These are phyloP conservation scores for Neomorphus geoffroyi DNA, from an alignment of 2,797 vertebrate species.

Conservation along the genomic window DNA sequence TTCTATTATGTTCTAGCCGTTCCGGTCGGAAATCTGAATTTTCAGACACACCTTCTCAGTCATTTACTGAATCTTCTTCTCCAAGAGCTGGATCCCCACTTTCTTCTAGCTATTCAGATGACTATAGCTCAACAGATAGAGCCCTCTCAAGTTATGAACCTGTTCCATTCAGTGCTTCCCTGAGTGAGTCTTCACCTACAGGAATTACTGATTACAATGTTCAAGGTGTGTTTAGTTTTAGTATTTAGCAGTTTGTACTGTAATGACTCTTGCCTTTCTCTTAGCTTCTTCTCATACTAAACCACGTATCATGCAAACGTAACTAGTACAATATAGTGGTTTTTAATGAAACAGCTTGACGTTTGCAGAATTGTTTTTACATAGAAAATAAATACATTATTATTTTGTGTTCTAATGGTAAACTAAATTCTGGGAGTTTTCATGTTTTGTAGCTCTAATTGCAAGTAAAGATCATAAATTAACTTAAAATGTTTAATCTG, in stretches of 20 bases:
- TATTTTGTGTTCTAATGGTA: neutral
- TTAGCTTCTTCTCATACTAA: neutral
- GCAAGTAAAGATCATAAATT: neutral
- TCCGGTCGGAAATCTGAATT: slow-evolving; percentile 72
- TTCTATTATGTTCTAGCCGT: slow-evolving; percentile 65
- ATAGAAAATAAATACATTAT: neutral
- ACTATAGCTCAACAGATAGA: slow-evolving; percentile 68
- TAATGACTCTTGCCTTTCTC: neutral
- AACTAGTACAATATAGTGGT: neutral
- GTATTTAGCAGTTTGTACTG: neutral
- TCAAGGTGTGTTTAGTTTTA: slow-evolving; percentile 73
- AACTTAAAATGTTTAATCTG: neutral
- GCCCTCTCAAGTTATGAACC: slow-evolving; percentile 72
- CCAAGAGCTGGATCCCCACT: slow-evolving; percentile 39
- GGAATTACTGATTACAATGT: slow-evolving; percentile 76
- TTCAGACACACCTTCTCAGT: slow-evolving; percentile 51
- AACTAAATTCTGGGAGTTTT: neutral
- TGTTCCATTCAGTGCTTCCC: slow-evolving; percentile 81
- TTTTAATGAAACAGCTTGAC: neutral
- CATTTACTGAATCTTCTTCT: slow-evolving; percentile 51
- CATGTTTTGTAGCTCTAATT: neutral
- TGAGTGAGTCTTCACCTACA: slow-evolving; percentile 82
- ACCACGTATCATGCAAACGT: neutral
- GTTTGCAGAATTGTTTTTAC: neutral
- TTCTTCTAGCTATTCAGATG: slow-evolving; percentile 51